These are phyloP conservation scores for Falcunculus frontatus DNA, from an alignment of 2,113 vertebrate species.

Conservation along the genomic window DNA sequence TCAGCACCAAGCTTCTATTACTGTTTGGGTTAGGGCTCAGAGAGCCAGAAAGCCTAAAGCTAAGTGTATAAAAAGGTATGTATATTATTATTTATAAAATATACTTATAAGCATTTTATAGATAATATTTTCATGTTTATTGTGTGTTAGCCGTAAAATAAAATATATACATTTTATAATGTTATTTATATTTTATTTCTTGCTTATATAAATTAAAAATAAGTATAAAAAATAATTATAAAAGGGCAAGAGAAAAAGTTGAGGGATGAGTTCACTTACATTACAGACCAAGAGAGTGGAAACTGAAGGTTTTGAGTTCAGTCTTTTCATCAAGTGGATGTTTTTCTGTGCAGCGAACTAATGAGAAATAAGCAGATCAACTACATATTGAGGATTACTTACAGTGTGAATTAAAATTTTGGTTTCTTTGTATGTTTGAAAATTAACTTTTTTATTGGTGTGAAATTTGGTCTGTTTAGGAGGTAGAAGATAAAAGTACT, in stretches of 20 bases:
- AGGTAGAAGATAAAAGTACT: neutral
- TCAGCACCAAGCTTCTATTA: neutral
- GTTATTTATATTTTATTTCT: neutral
- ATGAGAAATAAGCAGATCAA: neutral
- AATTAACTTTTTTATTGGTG: neutral
- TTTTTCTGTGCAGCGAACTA: neutral
- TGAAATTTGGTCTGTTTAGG: neutral
- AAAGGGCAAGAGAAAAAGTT: neutral
- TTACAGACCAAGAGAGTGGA: neutral
- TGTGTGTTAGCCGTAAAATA: neutral
- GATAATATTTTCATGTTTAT: neutral
- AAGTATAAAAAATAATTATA: neutral
- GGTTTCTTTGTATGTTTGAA: neutral
- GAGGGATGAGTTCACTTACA: rapidly evolving
- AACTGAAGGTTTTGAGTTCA: neutral
- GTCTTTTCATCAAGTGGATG: neutral
- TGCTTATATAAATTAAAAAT: neutral
- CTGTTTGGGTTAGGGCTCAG: neutral
- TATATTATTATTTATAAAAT: neutral
- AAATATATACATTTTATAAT: neutral
- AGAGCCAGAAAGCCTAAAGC: neutral
- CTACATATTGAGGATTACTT: neutral
- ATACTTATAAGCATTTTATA: neutral
- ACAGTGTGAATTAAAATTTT: neutral
- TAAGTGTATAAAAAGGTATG: neutral